Evolutionary conservation across 2,797 vertebrate genomes (phyloP).

Genomic region (Bufotes viridis): DNA sequence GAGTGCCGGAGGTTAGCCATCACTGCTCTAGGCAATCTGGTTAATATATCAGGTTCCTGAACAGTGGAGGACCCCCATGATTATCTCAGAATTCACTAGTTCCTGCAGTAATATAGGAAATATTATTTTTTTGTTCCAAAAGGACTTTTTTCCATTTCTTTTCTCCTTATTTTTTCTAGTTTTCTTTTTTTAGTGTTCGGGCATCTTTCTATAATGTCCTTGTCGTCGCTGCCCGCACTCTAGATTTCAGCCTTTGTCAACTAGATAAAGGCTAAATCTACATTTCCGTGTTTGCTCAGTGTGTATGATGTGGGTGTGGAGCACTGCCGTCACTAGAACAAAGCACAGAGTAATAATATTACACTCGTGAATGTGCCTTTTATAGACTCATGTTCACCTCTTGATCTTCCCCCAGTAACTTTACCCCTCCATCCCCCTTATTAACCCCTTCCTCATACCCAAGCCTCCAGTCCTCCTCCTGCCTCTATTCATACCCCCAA

Average conservation of each 20-base stretch:
- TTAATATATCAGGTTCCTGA: too few species aligned
- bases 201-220: neutral
- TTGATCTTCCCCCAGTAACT: neutral
- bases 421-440: neutral
- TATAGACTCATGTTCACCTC: neutral
- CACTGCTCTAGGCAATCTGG: too few species aligned
- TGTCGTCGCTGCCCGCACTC: too few species aligned
- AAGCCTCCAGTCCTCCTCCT: too few species aligned
- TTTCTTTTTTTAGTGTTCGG: too few species aligned
- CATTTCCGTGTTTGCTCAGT: constrained; percentile 35
- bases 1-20: too few species aligned
- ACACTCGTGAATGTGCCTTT: neutral
- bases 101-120: neutral
- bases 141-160: neutral
- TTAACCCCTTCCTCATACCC: neutral
- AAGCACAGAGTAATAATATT: constrained; percentile 19
- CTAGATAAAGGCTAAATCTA: constrained; percentile 17
- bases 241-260: constrained; percentile 25
- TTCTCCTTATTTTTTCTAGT: too few species aligned
- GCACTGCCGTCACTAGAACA: neutral
- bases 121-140: neutral
- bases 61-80: too few species aligned
- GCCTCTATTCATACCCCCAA: neutral
- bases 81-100: too few species aligned
- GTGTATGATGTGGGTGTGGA: constrained; percentile 42